Conservation (phyloP, 1,140 invertebrate genomes). For the Lerema accius region DNA sequence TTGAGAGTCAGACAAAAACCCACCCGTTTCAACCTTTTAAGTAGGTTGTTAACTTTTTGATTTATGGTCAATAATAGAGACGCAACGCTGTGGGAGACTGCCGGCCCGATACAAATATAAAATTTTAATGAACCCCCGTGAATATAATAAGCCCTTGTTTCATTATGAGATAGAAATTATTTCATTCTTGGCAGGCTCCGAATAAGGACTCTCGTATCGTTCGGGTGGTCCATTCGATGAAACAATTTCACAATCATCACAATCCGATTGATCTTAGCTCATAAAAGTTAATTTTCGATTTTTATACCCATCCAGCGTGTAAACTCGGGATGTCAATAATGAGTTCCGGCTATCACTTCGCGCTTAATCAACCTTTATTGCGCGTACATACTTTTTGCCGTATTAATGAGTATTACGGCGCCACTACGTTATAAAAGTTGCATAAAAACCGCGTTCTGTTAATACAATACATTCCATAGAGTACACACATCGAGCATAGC, state of each 20-base stretch:
- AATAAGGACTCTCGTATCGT: slow-evolving; percentile 28
- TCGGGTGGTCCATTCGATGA: slow-evolving; percentile 58
- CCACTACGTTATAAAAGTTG: slow-evolving; percentile 29
- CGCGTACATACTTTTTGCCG: slow-evolving; percentile 38
- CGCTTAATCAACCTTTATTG: slow-evolving; percentile 45
- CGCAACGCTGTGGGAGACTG: slow-evolving; percentile 80
- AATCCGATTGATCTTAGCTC: slow-evolving; percentile 29
- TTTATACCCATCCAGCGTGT: slow-evolving; percentile 34
- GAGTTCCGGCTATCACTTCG: slow-evolving; percentile 42
- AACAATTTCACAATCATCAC: slow-evolving; percentile 25
- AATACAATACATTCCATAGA: slow-evolving; percentile 7
- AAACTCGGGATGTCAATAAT: slow-evolving; percentile 30
- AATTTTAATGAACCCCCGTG: slow-evolving; percentile 76
- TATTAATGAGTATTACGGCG: slow-evolving; percentile 43
- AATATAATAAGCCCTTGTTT: slow-evolving; percentile 68
- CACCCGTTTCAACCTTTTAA: slow-evolving; percentile 76
- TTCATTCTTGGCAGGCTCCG: slow-evolving; percentile 35
- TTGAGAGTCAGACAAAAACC: slow-evolving; percentile 76
- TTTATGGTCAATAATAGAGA: slow-evolving; percentile 82
- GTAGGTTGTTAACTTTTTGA: slow-evolving; percentile 82
- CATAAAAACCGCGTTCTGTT: neutral
- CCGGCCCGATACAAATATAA: slow-evolving; percentile 68
- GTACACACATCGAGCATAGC: neutral
- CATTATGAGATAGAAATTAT: slow-evolving; percentile 50
- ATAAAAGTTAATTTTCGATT: slow-evolving; percentile 37